phyloP scores from a whole-genome alignment of 2,888 invertebrate species.

The Onthophagus sagittarius region DNA sequence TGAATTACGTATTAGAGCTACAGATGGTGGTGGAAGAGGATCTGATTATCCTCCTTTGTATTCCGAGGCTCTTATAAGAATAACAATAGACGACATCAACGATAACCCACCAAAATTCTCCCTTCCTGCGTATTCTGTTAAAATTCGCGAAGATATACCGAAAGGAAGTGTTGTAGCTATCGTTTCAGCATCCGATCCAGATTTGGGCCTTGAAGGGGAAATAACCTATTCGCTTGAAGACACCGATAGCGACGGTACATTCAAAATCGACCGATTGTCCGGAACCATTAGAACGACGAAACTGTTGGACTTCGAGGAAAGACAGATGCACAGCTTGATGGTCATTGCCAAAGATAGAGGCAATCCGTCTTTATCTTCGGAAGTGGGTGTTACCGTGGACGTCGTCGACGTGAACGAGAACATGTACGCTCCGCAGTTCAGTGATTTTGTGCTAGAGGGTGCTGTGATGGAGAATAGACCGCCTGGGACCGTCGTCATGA shows the following conservation, averaged over 20 bases:
- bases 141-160: constrained; percentile 88
- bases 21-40: constrained; percentile 64
- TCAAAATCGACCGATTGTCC: constrained; percentile 78
- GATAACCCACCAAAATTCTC: constrained; percentile 84
- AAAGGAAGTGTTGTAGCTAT: constrained; percentile 82
- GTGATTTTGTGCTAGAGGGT: constrained; percentile 72
- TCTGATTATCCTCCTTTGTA: constrained; percentile 59
- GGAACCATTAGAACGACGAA: constrained; percentile 81
- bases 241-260: constrained; percentile 64
- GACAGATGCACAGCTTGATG: constrained; percentile 83
- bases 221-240: constrained; percentile 77
- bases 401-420: constrained; percentile 95
- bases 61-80: constrained; percentile 78
- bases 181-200: constrained; percentile 79
- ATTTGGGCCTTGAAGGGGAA: constrained; percentile 77
- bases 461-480: constrained; percentile 78
- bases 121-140: constrained; percentile 68
- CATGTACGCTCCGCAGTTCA: constrained; percentile 75
- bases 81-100: constrained; percentile 85
- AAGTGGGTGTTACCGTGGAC: constrained; percentile 78
- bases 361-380: constrained; percentile 72
- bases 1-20: constrained; percentile 73
- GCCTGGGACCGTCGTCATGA: constrained; percentile 71
- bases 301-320: constrained; percentile 81
- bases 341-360: constrained; percentile 85